These are phyloP conservation scores for Drosophila sulfurigaster DNA, from an alignment of 1,140 invertebrate genomes.

Conservation along the genomic window DNA sequence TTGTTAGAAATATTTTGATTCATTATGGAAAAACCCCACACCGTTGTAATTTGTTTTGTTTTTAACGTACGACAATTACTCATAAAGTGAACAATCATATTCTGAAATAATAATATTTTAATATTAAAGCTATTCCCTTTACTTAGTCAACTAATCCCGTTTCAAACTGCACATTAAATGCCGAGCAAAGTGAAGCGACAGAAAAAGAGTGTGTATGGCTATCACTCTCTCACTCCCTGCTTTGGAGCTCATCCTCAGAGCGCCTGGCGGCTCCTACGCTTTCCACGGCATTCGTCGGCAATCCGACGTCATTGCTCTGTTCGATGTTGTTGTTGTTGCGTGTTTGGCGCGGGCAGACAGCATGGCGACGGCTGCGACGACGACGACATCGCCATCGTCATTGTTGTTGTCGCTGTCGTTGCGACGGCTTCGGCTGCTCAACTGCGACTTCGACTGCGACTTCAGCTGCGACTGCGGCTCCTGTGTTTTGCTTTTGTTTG, in stretches of 20 bases:
- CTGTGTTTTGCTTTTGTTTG: slow-evolving; percentile 54
- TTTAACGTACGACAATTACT: too few relatives aligned
- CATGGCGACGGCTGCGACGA: slow-evolving; percentile 61
- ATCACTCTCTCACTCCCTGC: background rate
- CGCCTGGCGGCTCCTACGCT: slow-evolving; percentile 44
- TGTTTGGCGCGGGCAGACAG: slow-evolving; percentile 80
- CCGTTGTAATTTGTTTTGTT: too few relatives aligned
- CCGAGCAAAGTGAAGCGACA: background rate
- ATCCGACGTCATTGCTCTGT: slow-evolving; percentile 51
- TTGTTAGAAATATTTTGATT: too few relatives aligned
- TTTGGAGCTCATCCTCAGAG: slow-evolving; percentile 29
- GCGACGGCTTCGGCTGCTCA: slow-evolving; percentile 21
- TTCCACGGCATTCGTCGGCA: slow-evolving; percentile 55
- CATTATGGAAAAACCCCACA: too few relatives aligned
- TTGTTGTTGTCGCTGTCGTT: slow-evolving; percentile 40
- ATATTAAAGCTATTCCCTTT: too few relatives aligned
- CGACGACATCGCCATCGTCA: slow-evolving; percentile 23
- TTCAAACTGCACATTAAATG: too few relatives aligned
- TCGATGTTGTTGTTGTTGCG: slow-evolving; percentile 73
- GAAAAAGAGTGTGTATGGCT: background rate
- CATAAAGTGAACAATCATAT: too few relatives aligned
- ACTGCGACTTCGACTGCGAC: slow-evolving; percentile 11
- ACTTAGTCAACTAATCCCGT: too few relatives aligned
- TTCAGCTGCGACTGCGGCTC: slow-evolving; percentile 28
- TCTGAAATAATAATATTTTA: too few relatives aligned